A percentile compares a stretch with the other conserved stretches of the same genome.
Evolutionary conservation across 2,113 vertebrate species (phyloP).

Genomic region (Nerophis lumbriciformis): DNA sequence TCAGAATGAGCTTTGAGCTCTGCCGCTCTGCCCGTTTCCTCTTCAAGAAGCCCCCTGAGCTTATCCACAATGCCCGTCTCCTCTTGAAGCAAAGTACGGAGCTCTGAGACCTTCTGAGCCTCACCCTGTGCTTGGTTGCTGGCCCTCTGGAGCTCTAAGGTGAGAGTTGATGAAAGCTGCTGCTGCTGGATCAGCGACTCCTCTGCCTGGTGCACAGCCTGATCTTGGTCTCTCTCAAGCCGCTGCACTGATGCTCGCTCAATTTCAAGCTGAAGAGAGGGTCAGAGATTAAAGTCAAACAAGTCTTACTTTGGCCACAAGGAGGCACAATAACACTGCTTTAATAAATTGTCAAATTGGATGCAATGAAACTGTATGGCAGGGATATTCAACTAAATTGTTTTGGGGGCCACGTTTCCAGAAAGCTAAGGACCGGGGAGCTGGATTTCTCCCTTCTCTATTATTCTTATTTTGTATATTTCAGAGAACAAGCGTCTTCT

Average conservation of each 20-base stretch:
- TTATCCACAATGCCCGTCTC: conserved; percentile 69
- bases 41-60: conserved; percentile 76
- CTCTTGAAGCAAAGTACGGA: conserved; percentile 77
- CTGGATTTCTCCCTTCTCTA: too few species aligned
- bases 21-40: conserved; percentile 72
- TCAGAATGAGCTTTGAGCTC: conserved; percentile 84
- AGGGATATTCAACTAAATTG: too few species aligned
- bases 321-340: conserved; percentile 42
- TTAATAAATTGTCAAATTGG: not conserved
- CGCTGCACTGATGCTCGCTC: conserved; percentile 83
- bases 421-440: too few species aligned
- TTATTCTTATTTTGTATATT: too few species aligned
- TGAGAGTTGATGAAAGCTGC: conserved; percentile 83
- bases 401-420: too few species aligned
- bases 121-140: conserved; percentile 85
- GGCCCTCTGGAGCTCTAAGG: conserved; percentile 88
- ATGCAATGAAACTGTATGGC: not conserved
- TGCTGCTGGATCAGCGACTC: conserved; percentile 87
- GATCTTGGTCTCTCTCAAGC: conserved; percentile 84
- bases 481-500: too few species aligned
- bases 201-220: conserved; percentile 78
- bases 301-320: conserved; percentile 48
- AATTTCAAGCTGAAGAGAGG: conserved; percentile 80
- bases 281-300: conserved; percentile 7
- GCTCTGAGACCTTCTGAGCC: conserved; percentile 77